These are phyloP conservation scores for Pipistrellus kuhlii DNA, from an alignment of 2,797 vertebrate genomes.

Conservation along the genomic window DNA sequence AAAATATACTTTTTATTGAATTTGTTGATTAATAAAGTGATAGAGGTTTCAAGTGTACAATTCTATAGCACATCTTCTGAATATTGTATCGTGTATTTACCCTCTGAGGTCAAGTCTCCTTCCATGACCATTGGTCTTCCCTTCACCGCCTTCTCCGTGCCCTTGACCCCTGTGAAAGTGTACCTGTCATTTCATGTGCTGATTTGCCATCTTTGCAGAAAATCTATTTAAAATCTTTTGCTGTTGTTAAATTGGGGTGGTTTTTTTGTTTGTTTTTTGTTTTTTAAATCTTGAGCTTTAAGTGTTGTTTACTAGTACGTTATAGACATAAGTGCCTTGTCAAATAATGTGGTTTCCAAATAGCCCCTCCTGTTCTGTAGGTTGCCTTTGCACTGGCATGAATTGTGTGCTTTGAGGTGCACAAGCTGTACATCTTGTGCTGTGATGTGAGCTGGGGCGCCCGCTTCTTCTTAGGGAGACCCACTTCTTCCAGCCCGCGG, in stretches of 20 bases:
- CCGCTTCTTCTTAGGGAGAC: neutral
- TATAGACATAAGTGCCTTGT: neutral
- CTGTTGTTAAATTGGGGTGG: too few species aligned
- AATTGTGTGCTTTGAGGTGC: neutral
- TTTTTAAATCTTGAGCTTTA: neutral
- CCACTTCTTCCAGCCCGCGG: neutral
- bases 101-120: neutral
- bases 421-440: neutral
- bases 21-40: neutral
- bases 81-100: neutral
- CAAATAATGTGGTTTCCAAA: neutral
- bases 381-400: neutral
- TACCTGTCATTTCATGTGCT: neutral
- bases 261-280: neutral
- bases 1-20: neutral
- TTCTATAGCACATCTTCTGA: neutral
- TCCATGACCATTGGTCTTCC: neutral
- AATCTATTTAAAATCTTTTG: neutral
- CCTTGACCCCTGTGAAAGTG: neutral
- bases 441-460: too few species aligned
- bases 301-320: neutral
- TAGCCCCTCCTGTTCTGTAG: fast-evolving
- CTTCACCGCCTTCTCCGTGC: neutral
- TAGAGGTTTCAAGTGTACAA: too few species aligned
- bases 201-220: neutral